Evolutionary conservation across 2,797 vertebrate species (phyloP).

Genomic region (Cheirogaleus major): DNA sequence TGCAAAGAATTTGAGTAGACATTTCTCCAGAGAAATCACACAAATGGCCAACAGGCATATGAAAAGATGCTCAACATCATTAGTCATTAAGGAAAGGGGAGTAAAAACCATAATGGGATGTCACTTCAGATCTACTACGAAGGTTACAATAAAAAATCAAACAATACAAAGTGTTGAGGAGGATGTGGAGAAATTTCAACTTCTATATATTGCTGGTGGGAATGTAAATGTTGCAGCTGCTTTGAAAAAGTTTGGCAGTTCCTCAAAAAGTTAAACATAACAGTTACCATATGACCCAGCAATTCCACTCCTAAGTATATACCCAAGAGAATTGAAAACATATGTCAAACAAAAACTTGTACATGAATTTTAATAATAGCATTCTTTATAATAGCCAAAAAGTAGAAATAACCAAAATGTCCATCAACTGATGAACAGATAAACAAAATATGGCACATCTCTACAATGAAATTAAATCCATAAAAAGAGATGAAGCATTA

Average conservation of each 20-base stretch:
- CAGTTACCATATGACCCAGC: neutral
- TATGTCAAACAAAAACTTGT: neutral
- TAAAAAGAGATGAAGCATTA: neutral
- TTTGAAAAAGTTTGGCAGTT: neutral
- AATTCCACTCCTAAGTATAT: neutral
- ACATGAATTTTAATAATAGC: neutral
- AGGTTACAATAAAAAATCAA: neutral
- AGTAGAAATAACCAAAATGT: neutral
- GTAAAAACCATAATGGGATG: neutral
- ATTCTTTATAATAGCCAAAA: neutral
- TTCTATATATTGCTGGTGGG: neutral
- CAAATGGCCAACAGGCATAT: neutral
- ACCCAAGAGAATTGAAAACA: neutral
- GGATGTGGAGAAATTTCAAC: neutral
- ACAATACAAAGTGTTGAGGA: neutral
- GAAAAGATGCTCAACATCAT: neutral
- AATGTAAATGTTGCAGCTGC: neutral
- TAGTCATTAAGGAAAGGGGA: neutral
- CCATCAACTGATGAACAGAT: neutral
- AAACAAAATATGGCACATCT: neutral
- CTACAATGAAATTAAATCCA: neutral
- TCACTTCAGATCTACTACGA: neutral
- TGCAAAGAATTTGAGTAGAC: neutral
- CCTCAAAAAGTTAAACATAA: neutral
- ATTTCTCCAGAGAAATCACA: neutral